A percentile compares a stretch with the other conserved stretches of the same genome.
Conservation (phyloP, 92 coral and sea anemone species). For the Scolanthus callimorphus region DNA sequence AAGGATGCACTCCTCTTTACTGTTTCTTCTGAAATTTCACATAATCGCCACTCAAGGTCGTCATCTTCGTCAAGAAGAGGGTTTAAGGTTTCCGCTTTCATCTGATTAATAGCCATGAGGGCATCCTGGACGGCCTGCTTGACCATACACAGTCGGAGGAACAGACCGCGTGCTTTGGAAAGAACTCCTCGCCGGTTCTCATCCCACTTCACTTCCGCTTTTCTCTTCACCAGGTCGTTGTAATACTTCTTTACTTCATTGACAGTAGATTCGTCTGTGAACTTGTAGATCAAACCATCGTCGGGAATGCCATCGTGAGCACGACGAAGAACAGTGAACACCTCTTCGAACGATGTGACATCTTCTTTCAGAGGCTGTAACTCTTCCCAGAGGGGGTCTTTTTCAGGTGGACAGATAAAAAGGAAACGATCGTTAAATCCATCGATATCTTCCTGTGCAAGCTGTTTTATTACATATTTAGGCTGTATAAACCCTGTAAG, state of each 20-base stretch:
- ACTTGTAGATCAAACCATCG: constrained; percentile 5
- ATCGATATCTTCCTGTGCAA: constrained; percentile 18
- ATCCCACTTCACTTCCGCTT: constrained; percentile 12
- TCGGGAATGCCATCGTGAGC: constrained; percentile 1
- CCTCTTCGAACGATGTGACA: constrained; percentile 9
- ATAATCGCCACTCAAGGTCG: constrained; percentile 4
- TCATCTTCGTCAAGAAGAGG: constrained; percentile 7
- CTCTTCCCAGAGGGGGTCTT: constrained; percentile 30
- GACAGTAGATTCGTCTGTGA: constrained; percentile 8
- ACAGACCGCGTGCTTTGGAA: constrained; percentile 22
- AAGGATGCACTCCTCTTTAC: constrained; percentile 6
- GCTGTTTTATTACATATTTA: constrained; percentile 3
- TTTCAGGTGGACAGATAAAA: constrained; percentile 32
- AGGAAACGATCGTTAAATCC: constrained; percentile 33
- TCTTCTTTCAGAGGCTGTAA: constrained; percentile 10
- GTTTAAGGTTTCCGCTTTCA: constrained; percentile 2
- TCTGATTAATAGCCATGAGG: constrained; percentile 8
- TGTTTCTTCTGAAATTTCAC: not conserved
- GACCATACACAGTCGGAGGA: constrained; percentile 25
- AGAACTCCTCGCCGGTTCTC: constrained; percentile 23
- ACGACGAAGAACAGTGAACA: constrained; percentile 11
- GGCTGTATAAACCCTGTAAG: constrained; percentile 18
- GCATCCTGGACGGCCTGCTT: constrained; percentile 14
- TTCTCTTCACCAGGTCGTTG: constrained; percentile 18
- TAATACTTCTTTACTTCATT: constrained; percentile 4